phyloP scores from a whole-genome alignment of 2,797 vertebrate genomes.

The Adelosebastes latens region DNA sequence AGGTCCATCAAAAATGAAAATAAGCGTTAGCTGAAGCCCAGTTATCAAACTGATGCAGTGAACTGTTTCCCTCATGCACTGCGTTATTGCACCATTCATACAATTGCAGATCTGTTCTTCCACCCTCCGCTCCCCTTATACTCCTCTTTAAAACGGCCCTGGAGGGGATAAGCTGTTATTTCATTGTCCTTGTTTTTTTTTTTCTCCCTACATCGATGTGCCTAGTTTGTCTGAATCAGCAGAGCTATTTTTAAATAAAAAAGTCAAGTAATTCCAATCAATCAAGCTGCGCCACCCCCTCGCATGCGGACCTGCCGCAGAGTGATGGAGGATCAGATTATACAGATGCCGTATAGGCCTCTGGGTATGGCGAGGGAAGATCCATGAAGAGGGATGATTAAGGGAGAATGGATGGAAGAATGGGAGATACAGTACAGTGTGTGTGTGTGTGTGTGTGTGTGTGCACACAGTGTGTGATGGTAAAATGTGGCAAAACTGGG shows the following conservation, averaged over 20 bases:
- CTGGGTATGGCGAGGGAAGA: slow-evolving; percentile 26
- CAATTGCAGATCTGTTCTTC: neutral
- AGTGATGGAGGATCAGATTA: slow-evolving; percentile 54
- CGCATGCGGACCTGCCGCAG: slow-evolving; percentile 10
- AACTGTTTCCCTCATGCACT: neutral
- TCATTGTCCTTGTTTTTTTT: neutral
- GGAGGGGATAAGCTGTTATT: slow-evolving; percentile 14
- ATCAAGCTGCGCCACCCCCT: slow-evolving; percentile 23
- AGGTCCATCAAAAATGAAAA: neutral
- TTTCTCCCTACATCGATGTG: neutral
- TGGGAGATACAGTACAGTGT: neutral
- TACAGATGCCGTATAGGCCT: slow-evolving; percentile 30
- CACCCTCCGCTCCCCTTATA: neutral
- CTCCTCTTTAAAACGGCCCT: slow-evolving; percentile 10
- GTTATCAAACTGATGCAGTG: neutral
- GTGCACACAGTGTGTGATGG: neutral
- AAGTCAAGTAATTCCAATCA: slow-evolving; percentile 49
- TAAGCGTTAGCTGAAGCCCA: neutral
- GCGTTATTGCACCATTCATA: slow-evolving; percentile 8
- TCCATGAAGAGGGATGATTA: slow-evolving; percentile 53
- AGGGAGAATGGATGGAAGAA: slow-evolving; percentile 36
- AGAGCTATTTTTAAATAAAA: slow-evolving; percentile 40
- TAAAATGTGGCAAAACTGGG: slow-evolving; percentile 15
- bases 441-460: neutral
- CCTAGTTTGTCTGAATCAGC: slow-evolving; percentile 35